Base-by-base conservation (phyloP, 2,113 vertebrate genomes). In the Callithrix jacchus region DNA sequence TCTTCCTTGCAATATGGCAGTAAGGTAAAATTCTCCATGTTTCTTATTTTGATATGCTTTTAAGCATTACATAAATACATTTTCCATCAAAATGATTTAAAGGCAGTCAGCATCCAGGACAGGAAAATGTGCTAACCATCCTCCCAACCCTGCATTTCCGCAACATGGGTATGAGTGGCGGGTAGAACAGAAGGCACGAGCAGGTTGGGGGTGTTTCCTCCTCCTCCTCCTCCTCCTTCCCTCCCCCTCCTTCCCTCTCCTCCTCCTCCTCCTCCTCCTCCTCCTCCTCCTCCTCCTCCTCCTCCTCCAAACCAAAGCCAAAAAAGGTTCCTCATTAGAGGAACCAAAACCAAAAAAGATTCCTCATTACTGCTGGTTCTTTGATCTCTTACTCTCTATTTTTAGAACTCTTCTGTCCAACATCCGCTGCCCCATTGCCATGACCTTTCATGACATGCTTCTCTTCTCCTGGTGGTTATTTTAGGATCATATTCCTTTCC, bases 371-470 rank as follows among this genome's bases (percentile, higher is more conserved):
- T 64, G 42, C 95, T 90, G 90, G 66, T 85, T 84, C 97, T 98
- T 96, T 98, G 96, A 96, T 97, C 91, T 93, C 93, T 77, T 23
- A 52, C 52, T 71, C 35, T 54, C 96, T 98, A 98, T 98, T 96
- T 98, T 98, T 98, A 98, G 98, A 96, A 86, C 92, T 61, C 93
- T 93, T 96, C 87, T 96, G 84, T 94, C 89, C 90, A 92, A 93
- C 79, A 95, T 93, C 92, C 96, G 97, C 76, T 97, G 94, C 97
- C 96, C 92, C 81, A 85, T 49, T 94, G 93, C 96, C 92, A 87
- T 97, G 96, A 97, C 97, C 97, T 97, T 96, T 95, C 95, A 74
- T 97, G 96, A 93, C 96, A 97, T 85, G 71, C 92, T 97, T 97
- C 95, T 97, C 93, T 95, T 97, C 95, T 97, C 88, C 68, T 93